Base-by-base conservation (phyloP, 1,140 invertebrate genomes). In the Rhynchophorus ferrugineus region DNA sequence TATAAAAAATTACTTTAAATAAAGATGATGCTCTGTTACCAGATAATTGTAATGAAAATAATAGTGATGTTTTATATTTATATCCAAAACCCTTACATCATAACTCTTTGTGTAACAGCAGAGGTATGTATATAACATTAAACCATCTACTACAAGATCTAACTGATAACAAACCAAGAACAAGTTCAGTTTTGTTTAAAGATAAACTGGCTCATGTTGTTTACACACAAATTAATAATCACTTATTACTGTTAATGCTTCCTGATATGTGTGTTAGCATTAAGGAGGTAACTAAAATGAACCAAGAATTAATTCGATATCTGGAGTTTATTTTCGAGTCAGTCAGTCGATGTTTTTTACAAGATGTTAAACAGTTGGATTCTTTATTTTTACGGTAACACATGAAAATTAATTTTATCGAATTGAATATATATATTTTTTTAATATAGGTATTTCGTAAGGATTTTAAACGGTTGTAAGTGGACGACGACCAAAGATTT, bases 91-190 rank as follows among this genome's bases (percentile, higher is more conserved):
- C 78, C 0, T 74, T 76, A 36, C 75, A 70, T 60, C 79, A 79
- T 63, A 79, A 76, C 52, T 67, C 71, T 54, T 63, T 85, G n/a
- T 78, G 75, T 46, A 71, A 71, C 19, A 75, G 75, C 6, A 75
- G 79, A 64, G 83, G 83, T 24, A 76, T 81, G 33, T 84, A 81
- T 68, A 73, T 84, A 18, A 85, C 83, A 3, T 66, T 84, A 9
- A 79, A 80, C 67, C 81, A 84, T 64, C 73, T 85, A 60, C 66
- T 83, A 19, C 74, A 79, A 14, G 80, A 81, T 57, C 74, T 80
- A 37, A 70, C 78, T 48, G 76, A 75, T 13, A 72, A 72, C 57
- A 69, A 73, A 59, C 80, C 81, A 11, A 55, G 67, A 49, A 73
- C 74, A 47, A 78, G 81, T 17, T 77, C 76, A 37, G 65, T 83